Conservation (phyloP, 2,888 invertebrate species). For the Bimastos eiseni region DNA sequence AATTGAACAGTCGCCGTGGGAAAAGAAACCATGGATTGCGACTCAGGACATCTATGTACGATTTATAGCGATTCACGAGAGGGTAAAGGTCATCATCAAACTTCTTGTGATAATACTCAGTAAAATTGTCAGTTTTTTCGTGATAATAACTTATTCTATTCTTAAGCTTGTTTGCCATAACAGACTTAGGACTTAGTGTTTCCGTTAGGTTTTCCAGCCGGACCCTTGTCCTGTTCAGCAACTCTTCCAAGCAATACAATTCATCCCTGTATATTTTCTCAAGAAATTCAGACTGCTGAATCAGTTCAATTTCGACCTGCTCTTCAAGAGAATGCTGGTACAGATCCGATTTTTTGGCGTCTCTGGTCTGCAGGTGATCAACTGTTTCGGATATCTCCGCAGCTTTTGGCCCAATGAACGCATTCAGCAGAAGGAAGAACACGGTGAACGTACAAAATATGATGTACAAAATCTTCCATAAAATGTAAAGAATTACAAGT, state of each 20-base stretch:
- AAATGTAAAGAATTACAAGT: not conserved
- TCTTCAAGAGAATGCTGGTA: not conserved
- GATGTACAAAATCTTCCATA: not conserved
- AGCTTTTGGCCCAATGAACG: not conserved
- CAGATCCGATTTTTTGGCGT: not conserved
- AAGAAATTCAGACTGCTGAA: constrained; percentile 21
- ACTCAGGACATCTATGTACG: not conserved
- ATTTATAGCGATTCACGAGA: not conserved
- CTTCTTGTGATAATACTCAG: not conserved
- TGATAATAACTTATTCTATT: not conserved
- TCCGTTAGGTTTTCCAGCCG: not conserved
- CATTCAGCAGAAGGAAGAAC: constrained; percentile 8
- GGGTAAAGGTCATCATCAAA: not conserved
- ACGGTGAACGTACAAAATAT: constrained; percentile 15
- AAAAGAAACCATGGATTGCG: not conserved
- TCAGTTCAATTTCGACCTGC: not conserved
- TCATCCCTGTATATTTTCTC: constrained; percentile 15
- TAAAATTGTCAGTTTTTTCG: not conserved
- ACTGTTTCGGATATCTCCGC: not conserved
- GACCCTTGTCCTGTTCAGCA: not conserved
- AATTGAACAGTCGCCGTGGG: not conserved
- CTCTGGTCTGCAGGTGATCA: not conserved
- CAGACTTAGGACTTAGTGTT: not conserved
- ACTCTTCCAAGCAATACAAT: not conserved
- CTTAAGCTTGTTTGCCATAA: constrained; percentile 3